Conservation (phyloP, 2,797 vertebrate species). For the Chrysocyon brachyurus region DNA sequence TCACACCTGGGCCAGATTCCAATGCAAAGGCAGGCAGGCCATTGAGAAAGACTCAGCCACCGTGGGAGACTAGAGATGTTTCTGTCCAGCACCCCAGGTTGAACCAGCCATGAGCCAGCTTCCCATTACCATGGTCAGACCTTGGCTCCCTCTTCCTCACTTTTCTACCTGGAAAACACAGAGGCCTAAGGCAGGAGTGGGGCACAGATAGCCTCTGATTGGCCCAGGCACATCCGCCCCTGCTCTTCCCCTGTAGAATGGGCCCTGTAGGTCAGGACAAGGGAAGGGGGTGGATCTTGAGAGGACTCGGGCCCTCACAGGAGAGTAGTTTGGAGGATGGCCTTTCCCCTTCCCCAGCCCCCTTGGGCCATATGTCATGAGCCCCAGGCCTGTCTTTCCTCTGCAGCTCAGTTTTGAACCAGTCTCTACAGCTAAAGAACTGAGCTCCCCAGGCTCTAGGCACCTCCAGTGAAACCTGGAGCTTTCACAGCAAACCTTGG, state of each 20-base stretch:
- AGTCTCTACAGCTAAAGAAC: conserved; percentile 3
- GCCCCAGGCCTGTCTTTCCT: conserved; percentile 13
- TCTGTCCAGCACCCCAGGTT: conserved; percentile 81
- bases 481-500: neutral
- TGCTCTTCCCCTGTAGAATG: neutral
- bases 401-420: neutral
- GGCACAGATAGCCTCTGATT: neutral
- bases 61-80: conserved; percentile 87
- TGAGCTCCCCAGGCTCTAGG: neutral
- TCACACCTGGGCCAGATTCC: conserved; percentile 82
- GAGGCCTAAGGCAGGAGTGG: conserved; percentile 3
- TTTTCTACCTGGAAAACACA: conserved; percentile 30
- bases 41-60: conserved; percentile 87
- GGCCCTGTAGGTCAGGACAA: neutral
- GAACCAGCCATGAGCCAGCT: conserved; percentile 84
- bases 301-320: neutral
- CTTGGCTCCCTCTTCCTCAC: conserved; percentile 65
- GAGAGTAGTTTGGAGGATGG: neutral
- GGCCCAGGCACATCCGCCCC: neutral
- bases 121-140: conserved; percentile 83
- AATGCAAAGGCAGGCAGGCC: conserved; percentile 80
- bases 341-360: neutral
- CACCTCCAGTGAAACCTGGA: neutral
- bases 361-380: neutral
- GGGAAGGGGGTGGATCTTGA: neutral